A percentile compares a stretch with the other conserved stretches of the same genome.
Evolutionary conservation across 2,888 invertebrate genomes (phyloP).

Genomic region (Ophion costatus): DNA sequence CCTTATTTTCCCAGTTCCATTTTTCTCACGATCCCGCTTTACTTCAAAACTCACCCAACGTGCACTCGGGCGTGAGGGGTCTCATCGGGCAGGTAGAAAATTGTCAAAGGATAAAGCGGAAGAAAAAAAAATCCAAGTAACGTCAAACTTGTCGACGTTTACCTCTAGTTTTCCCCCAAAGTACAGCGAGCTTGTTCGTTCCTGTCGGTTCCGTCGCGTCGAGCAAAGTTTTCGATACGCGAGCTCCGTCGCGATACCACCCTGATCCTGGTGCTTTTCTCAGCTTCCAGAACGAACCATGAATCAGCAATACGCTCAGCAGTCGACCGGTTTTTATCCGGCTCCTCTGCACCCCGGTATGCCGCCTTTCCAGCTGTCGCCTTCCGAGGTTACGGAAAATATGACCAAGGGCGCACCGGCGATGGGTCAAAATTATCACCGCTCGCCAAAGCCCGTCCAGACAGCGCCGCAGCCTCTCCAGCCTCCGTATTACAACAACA

Average conservation of each 20-base stretch:
- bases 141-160: not conserved
- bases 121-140: not conserved
- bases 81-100: not conserved
- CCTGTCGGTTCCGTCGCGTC: not conserved
- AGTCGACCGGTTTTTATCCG: constrained; percentile 58
- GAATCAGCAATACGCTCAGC: constrained; percentile 85
- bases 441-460: constrained; percentile 72
- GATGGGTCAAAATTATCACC: constrained; percentile 67
- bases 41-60: not conserved
- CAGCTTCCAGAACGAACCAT: constrained; percentile 78
- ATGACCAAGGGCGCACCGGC: constrained; percentile 69
- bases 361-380: constrained; percentile 73
- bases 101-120: not conserved
- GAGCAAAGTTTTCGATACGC: not conserved
- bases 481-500: constrained; percentile 74
- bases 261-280: constrained; percentile 3
- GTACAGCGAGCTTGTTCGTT: not conserved
- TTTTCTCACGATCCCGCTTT: not conserved
- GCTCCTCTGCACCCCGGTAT: constrained; percentile 48
- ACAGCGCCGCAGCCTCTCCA: constrained; percentile 70
- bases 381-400: constrained; percentile 74
- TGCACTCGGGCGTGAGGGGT: not conserved
- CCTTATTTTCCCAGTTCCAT: not conserved
- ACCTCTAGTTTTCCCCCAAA: not conserved
- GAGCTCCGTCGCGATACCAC: not conserved